Evolutionary conservation across 2,797 vertebrate species (phyloP).

Genomic region (Lycodopsis pacificus): DNA sequence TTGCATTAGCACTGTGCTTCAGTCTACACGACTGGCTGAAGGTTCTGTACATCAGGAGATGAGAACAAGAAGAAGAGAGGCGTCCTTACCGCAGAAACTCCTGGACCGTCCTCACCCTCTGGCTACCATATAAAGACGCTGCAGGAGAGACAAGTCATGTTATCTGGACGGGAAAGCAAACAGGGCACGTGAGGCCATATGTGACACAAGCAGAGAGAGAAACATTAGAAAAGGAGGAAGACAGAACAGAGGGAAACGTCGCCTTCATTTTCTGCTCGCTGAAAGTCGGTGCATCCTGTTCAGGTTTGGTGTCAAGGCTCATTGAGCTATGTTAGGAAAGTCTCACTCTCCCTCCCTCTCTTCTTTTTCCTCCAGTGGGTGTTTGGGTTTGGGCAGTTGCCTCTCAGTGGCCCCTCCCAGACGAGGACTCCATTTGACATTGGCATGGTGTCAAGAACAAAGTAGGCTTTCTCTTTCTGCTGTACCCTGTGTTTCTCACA

Average conservation of each 20-base stretch:
- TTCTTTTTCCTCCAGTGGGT: slow-evolving; percentile 37
- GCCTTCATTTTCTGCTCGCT: slow-evolving; percentile 20
- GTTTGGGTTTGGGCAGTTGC: slow-evolving; percentile 60
- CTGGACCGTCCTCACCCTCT: slow-evolving; percentile 77
- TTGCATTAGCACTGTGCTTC: too few species aligned
- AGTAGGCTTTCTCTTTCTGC: slow-evolving; percentile 22
- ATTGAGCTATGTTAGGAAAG: slow-evolving; percentile 77
- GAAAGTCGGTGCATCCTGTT: slow-evolving; percentile 45
- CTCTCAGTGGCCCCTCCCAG: slow-evolving; percentile 43
- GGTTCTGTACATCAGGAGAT: slow-evolving; percentile 33
- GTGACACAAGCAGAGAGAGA: slow-evolving; percentile 8
- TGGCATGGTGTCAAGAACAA: slow-evolving; percentile 68
- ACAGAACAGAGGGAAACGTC: slow-evolving; percentile 10
- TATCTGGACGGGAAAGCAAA: slow-evolving; percentile 3
- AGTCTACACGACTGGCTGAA: background rate
- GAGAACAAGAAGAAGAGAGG: slow-evolving; percentile 17
- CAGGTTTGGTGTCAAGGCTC: slow-evolving; percentile 26
- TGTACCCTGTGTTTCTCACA: slow-evolving; percentile 1
- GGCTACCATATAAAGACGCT: slow-evolving; percentile 79
- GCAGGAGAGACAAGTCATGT: slow-evolving; percentile 53
- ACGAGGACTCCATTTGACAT: slow-evolving; percentile 48
- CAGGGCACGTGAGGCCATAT: background rate
- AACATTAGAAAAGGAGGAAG: slow-evolving; percentile 20
- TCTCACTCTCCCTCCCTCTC: slow-evolving; percentile 27
- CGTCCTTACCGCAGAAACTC: slow-evolving; percentile 84